Conservation (phyloP, 2,797 vertebrate species). For the Hydrophis major region DNA sequence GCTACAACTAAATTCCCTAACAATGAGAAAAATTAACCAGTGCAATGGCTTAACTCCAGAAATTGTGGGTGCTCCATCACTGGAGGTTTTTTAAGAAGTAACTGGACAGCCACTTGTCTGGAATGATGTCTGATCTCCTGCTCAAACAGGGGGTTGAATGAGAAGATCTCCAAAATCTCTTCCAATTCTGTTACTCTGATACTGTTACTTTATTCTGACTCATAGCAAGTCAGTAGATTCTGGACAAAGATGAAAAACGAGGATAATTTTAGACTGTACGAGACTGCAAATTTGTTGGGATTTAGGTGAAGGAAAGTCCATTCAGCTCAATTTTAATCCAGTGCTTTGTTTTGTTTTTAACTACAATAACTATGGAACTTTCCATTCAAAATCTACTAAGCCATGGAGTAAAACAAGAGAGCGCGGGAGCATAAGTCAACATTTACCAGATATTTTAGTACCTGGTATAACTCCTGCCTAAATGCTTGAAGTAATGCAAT, state of each 20-base stretch:
- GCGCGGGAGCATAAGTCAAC: constrained; percentile 37
- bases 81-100: too few species aligned
- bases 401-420: constrained; percentile 7
- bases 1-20: too few species aligned
- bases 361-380: constrained; percentile 37
- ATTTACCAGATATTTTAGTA: constrained; percentile 54
- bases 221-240: not conserved
- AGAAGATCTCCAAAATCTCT: too few species aligned
- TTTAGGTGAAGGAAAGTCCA: not conserved
- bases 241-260: not conserved
- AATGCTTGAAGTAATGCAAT: constrained; percentile 57
- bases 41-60: too few species aligned
- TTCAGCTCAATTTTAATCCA: constrained; percentile 11
- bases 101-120: too few species aligned
- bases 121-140: too few species aligned
- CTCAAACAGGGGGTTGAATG: too few species aligned
- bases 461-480: constrained; percentile 37
- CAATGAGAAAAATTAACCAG: too few species aligned
- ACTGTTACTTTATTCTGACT: not conserved
- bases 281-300: not conserved
- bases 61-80: too few species aligned
- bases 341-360: not conserved
- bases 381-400: constrained; percentile 52
- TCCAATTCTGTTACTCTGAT: too few species aligned
- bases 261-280: not conserved